Conservation (phyloP, 2,113 vertebrate genomes). For the Leuciscus idus region DNA sequence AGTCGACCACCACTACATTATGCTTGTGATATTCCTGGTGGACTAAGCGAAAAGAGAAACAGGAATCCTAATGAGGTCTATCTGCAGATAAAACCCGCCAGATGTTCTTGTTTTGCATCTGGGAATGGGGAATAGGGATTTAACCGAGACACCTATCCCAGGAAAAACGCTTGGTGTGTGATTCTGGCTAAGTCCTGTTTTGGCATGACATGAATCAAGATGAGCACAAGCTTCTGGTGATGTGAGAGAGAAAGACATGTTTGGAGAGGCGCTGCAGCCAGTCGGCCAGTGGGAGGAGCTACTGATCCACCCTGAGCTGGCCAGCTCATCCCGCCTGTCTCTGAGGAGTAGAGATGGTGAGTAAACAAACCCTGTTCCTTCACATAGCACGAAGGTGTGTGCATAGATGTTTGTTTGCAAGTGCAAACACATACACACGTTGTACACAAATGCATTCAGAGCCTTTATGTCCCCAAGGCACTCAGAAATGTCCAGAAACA, state of each 20-base stretch:
- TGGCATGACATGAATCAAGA: conserved; percentile 50
- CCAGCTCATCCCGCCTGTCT: background rate
- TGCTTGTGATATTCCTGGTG: background rate
- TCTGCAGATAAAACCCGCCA: conserved; percentile 19
- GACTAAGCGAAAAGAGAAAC: background rate
- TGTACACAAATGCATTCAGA: conserved; percentile 1
- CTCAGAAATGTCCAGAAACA: background rate
- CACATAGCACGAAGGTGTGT: background rate
- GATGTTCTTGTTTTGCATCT: conserved; percentile 14
- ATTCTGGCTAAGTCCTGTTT: conserved; percentile 44
- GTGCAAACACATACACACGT: background rate
- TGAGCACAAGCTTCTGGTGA: conserved; percentile 28
- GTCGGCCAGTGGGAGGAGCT: conserved; percentile 51
- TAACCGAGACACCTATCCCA: conserved; percentile 25
- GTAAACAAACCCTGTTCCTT: conserved; percentile 29
- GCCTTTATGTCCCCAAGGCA: background rate
- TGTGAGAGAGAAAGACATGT: conserved; percentile 1
- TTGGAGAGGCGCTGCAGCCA: conserved; percentile 11
- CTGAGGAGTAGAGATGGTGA: background rate
- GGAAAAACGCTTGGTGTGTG: conserved; percentile 35
- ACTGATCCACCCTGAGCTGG: conserved; percentile 16
- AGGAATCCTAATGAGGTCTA: conserved; percentile 24
- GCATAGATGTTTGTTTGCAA: conserved; percentile 1
- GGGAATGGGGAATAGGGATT: conserved; percentile 27
- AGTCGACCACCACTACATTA: background rate